Percentiles rank a stretch among this genome's conserved stretches.
phyloP scores from a whole-genome alignment of 1,140 invertebrate species.

The Cheumatopsyche charites region DNA sequence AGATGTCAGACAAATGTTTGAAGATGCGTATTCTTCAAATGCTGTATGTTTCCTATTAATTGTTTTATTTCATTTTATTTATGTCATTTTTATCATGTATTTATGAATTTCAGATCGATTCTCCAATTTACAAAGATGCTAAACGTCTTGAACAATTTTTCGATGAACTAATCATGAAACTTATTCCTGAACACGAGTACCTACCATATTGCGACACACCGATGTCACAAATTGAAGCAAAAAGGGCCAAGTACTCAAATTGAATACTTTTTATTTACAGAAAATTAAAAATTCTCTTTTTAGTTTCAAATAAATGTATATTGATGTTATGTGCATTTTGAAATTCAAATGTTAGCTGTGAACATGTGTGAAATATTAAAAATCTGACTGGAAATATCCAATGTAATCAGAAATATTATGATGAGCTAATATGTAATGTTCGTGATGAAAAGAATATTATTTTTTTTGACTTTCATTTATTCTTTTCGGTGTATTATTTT shows the following conservation, averaged over 20 bases:
- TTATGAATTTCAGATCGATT: slow-evolving; percentile 68
- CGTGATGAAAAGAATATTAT: too few species aligned
- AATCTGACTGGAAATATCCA: too few species aligned
- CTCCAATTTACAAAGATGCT: slow-evolving; percentile 84
- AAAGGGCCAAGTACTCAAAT: neutral
- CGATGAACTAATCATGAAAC: slow-evolving; percentile 80
- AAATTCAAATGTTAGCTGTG: too few species aligned
- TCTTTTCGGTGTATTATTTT: too few species aligned
- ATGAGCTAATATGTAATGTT: too few species aligned
- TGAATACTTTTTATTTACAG: too few species aligned
- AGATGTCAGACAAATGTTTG: slow-evolving; percentile 86
- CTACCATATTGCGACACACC: slow-evolving; percentile 52
- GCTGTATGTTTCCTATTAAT: slow-evolving; percentile 66
- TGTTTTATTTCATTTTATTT: slow-evolving; percentile 4
- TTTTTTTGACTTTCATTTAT: too few species aligned
- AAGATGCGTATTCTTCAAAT: slow-evolving; percentile 86
- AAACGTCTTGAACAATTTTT: slow-evolving; percentile 85
- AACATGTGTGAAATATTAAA: too few species aligned
- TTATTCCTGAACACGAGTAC: slow-evolving; percentile 76
- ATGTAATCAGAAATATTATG: too few species aligned
- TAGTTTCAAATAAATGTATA: too few species aligned
- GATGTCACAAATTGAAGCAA: slow-evolving; percentile 9
- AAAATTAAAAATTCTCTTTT: too few species aligned
- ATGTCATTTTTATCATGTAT: neutral
- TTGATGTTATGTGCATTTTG: too few species aligned